Evolutionary conservation across 2,888 invertebrate species (phyloP), one percentile per base, ranked within the genome.

Genomic region (Diarsia dahlii): DNA sequence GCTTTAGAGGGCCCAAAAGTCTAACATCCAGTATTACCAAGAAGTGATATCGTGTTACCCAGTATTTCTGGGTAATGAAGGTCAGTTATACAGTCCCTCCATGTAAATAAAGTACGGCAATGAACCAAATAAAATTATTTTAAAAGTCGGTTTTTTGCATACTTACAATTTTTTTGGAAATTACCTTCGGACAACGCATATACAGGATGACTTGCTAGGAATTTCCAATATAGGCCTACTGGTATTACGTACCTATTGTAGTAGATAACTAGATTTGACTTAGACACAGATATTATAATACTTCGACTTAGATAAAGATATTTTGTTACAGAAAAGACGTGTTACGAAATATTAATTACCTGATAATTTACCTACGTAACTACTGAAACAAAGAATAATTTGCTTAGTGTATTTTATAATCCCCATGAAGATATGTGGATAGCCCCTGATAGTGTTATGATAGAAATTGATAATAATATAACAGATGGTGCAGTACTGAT

Each of bases 341-440:
- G 2, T 77, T 71, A 64, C 13, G 50, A 71, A 71, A 71, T 62
- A 45, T 64, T 9, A 52, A 46, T 50, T 63, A 71, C 34, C n/a
- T 15, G n/a, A 79, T 79, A 52, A 45, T 5, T 6, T n/a, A 45
- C 45, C 20, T 62, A 46, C 15, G 50, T 52, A 65, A 4, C 23
- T 70, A 70, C 54, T 28, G 23, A 62, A 76, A 65, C 50, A 78
- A 72, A 78, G 23, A 60, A 65, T n/a, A 12, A 54, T 65, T 34
- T 58, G 48, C 2, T 39, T 39, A 6, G 18, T 58, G 18, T 52
- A 48, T 80, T 48, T 64, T 68, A 18, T 54, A 80, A 68, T 80
- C 45, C 78, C 68, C 58, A 64, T 68, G 50, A 67, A 18, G 54
- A 50, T 78, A 78, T 48, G 18, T 20, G 18, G 18, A n/a, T 58